Percentiles rank a stretch among this genome's conserved stretches.
phyloP scores from a whole-genome alignment of 2,797 vertebrate genomes.

The Ammospiza maritima region DNA sequence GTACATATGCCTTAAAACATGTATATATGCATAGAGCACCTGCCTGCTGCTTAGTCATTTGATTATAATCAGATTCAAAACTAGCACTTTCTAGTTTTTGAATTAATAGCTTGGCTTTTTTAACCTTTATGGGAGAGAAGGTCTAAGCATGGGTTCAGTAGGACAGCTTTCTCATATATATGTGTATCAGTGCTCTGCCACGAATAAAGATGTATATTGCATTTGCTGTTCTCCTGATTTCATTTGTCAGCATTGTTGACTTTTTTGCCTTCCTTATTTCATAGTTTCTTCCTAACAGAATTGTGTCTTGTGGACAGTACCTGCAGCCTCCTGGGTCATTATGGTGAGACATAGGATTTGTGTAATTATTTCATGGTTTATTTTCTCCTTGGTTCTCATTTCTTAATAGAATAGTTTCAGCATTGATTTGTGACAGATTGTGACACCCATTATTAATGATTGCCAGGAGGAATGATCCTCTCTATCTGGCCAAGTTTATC shows the following conservation, averaged over 20 bases:
- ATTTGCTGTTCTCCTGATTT: background rate
- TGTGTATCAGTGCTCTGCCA: background rate
- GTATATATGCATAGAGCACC: background rate
- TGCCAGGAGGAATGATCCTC: background rate
- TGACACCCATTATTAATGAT: rapidly evolving
- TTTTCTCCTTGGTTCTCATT: background rate
- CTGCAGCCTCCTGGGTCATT: background rate
- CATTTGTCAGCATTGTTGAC: background rate
- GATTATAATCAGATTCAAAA: background rate
- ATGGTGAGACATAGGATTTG: background rate
- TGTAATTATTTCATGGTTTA: background rate
- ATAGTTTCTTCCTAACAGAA: background rate
- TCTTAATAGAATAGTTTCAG: background rate
- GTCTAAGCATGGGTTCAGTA: rapidly evolving
- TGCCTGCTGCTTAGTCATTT: background rate
- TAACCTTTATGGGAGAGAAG: background rate
- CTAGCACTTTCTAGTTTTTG: background rate
- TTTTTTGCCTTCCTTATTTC: background rate
- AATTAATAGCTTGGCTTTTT: background rate
- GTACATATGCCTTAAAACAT: background rate
- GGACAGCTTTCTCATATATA: background rate
- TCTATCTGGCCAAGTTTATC: background rate
- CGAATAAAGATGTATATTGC: background rate
- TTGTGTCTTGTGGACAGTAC: background rate
- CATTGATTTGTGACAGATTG: background rate